These are phyloP conservation scores for Crocuta crocuta DNA, from an alignment of 2,113 vertebrate genomes.

Conservation along the genomic window DNA sequence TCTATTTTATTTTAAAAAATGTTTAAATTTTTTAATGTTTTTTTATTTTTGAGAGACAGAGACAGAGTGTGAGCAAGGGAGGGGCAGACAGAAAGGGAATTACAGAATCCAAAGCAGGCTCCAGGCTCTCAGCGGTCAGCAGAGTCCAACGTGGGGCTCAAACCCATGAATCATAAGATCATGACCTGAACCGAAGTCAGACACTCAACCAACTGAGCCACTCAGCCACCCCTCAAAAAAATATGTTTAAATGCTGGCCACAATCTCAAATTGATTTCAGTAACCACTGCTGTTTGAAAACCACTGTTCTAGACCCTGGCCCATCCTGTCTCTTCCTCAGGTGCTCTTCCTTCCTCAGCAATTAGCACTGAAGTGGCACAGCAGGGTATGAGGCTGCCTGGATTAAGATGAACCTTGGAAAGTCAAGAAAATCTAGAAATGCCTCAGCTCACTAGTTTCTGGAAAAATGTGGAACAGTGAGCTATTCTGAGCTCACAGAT, in stretches of 20 bases:
- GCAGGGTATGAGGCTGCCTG: background rate
- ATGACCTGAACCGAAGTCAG: too few species aligned
- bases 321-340: background rate
- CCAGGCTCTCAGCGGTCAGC: too few species aligned
- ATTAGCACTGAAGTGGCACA: background rate
- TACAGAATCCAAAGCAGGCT: too few species aligned
- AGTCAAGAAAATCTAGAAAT: constrained; percentile 28
- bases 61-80: too few species aligned
- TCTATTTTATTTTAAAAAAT: background rate
- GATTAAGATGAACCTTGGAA: background rate
- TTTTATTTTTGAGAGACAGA: too few species aligned
- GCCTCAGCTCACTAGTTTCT: background rate
- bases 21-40: too few species aligned
- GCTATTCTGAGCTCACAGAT: background rate
- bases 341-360: background rate
- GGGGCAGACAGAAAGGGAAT: too few species aligned
- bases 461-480: background rate
- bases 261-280: background rate
- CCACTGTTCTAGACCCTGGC: background rate
- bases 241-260: background rate
- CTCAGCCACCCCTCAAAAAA: too few species aligned
- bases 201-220: too few species aligned
- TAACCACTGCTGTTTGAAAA: background rate
- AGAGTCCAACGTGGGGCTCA: too few species aligned
- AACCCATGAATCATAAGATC: too few species aligned